A percentile compares a stretch with the other conserved stretches of the same genome.
Conservation (phyloP, 92 coral and sea anemone species). For the Epizoanthus ramosus region DNA sequence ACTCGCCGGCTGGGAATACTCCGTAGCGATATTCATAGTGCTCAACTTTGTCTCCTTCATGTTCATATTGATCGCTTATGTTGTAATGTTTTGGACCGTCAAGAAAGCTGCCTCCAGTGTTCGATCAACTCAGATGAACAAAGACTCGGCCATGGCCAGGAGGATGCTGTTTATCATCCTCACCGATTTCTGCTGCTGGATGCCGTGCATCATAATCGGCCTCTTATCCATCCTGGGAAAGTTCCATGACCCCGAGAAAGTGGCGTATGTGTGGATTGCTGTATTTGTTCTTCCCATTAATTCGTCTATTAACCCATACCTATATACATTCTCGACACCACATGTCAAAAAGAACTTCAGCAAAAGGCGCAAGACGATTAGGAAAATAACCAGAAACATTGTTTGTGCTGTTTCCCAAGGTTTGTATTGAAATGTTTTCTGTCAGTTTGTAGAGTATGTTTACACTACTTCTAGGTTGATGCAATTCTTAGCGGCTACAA, state of each 20-base stretch:
- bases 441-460: no score
- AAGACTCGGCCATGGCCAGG: constrained; percentile 70
- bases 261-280: constrained; percentile 10
- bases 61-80: constrained; percentile 59
- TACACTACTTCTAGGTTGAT: no score
- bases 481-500: no score
- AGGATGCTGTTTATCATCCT: constrained; percentile 70
- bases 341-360: constrained; percentile 24
- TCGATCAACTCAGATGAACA: constrained; percentile 68
- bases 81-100: constrained; percentile 56
- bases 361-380: no score
- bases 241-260: constrained; percentile 71
- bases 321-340: constrained; percentile 72
- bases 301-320: constrained; percentile 72
- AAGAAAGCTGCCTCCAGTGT: constrained; percentile 49
- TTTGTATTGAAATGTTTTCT: no score
- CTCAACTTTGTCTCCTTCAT: constrained; percentile 61
- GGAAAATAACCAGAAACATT: no score
- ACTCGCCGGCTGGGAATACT: constrained; percentile 76
- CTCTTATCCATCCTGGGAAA: constrained; percentile 59
- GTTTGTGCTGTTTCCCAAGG: no score
- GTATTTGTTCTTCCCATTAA: constrained; percentile 34
- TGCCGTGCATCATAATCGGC: constrained; percentile 77
- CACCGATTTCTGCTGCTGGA: constrained; percentile 82
- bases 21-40: constrained; percentile 61